These are phyloP conservation scores for Bugula neritina DNA, from an alignment of 2,888 invertebrate genomes.

Conservation along the genomic window DNA sequence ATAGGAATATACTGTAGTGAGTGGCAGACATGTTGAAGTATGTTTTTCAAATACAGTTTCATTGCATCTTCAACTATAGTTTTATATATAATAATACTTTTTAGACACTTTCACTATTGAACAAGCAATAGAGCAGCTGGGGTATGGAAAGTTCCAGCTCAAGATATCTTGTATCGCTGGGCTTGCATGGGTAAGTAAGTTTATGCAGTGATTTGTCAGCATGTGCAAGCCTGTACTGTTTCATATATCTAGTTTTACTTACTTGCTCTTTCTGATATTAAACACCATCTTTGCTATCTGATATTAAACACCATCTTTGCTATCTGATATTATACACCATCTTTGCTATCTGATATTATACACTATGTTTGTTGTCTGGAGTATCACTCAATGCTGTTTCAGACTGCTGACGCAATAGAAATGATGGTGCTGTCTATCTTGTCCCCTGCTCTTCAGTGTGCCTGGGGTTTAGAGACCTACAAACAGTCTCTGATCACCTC, in stretches of 20 bases:
- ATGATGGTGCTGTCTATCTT: constrained; percentile 92
- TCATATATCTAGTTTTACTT: too few species aligned
- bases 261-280: neutral
- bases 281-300: neutral
- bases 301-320: neutral
- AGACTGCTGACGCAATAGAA: constrained; percentile 97
- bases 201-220: neutral
- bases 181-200: constrained; percentile 33
- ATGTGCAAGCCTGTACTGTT: neutral
- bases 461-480: constrained; percentile 84
- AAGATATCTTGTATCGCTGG: constrained; percentile 33
- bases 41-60: too few species aligned
- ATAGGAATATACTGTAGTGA: too few species aligned
- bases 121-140: constrained; percentile 44
- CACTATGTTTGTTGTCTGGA: too few species aligned
- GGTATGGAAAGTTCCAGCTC: constrained; percentile 44
- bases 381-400: too few species aligned
- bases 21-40: too few species aligned
- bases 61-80: too few species aligned
- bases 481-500: constrained; percentile 89
- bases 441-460: constrained; percentile 86
- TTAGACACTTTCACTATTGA: constrained; percentile 39
- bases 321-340: too few species aligned
- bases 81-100: neutral
- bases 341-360: too few species aligned